Conservation (phyloP, 2,113 vertebrate species). For the Syrrhaptes paradoxus region DNA sequence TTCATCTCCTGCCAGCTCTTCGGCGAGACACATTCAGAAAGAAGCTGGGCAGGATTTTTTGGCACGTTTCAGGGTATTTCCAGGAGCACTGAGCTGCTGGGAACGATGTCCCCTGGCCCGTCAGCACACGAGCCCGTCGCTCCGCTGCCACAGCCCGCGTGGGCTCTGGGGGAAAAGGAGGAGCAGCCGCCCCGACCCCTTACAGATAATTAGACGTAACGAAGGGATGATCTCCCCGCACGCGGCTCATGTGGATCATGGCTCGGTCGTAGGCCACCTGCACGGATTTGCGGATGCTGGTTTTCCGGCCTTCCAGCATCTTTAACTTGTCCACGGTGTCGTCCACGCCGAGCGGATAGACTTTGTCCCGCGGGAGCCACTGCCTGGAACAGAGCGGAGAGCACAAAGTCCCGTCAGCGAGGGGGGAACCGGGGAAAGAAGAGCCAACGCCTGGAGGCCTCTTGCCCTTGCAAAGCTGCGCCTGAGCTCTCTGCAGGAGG, state of each 20-base stretch:
- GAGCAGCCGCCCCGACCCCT: not conserved
- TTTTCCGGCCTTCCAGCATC: slow-evolving; percentile 95
- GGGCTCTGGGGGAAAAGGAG: not conserved
- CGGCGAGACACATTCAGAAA: slow-evolving; percentile 38
- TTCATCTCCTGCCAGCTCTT: slow-evolving; percentile 57
- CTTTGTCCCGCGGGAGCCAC: slow-evolving; percentile 94
- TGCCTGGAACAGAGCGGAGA: slow-evolving; percentile 80
- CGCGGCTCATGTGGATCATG: slow-evolving; percentile 92
- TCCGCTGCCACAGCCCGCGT: not conserved
- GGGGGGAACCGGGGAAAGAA: not conserved
- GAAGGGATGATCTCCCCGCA: slow-evolving; percentile 88
- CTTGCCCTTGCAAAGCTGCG: rapidly evolving
- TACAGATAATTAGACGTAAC: slow-evolving; percentile 86
- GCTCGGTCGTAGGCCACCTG: slow-evolving; percentile 97
- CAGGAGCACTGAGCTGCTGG: not conserved
- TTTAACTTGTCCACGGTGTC: slow-evolving; percentile 96
- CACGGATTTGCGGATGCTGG: slow-evolving; percentile 96
- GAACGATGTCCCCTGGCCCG: not conserved
- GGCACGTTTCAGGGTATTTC: slow-evolving; percentile 63
- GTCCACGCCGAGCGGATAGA: slow-evolving; percentile 88
- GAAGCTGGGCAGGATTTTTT: slow-evolving; percentile 67
- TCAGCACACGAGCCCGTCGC: not conserved
- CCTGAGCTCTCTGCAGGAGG: not conserved
- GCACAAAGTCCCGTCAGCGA: rapidly evolving
- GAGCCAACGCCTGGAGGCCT: not conserved